Percentiles rank a stretch among this genome's conserved stretches.
phyloP scores from a whole-genome alignment of 2,113 vertebrate species.

The Turnix velox region DNA sequence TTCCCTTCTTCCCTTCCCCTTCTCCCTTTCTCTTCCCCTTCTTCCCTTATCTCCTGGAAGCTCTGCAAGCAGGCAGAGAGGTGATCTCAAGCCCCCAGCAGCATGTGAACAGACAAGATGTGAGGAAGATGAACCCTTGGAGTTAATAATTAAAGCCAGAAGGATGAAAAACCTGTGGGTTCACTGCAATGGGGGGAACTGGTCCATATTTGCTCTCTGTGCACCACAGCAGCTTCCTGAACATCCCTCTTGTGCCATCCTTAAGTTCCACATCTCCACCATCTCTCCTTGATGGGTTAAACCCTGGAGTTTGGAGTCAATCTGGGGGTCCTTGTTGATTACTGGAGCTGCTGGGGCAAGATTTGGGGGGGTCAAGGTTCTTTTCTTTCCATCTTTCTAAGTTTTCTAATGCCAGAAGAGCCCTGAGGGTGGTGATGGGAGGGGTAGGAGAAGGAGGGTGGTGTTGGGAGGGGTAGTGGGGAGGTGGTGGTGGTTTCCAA shows the following conservation, averaged over 20 bases:
- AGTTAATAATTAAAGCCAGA: background rate
- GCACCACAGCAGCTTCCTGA: accelerated
- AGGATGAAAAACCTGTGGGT: background rate
- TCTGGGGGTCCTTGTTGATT: background rate
- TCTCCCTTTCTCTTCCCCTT: background rate
- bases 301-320: background rate
- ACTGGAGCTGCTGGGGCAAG: background rate
- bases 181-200: background rate
- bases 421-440: too few species aligned
- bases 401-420: background rate
- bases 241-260: background rate
- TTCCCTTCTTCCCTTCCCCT: too few species aligned
- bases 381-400: background rate
- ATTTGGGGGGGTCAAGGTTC: accelerated
- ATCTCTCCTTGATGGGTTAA: background rate
- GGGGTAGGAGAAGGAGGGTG: too few species aligned
- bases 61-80: background rate
- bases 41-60: background rate
- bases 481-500: too few species aligned
- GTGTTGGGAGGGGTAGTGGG: too few species aligned
- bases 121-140: background rate
- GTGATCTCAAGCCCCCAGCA: background rate
- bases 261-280: accelerated
- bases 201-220: background rate
- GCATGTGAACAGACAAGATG: background rate